Base-by-base conservation (phyloP, 2,113 vertebrate species). In the Notothenia rossii region DNA sequence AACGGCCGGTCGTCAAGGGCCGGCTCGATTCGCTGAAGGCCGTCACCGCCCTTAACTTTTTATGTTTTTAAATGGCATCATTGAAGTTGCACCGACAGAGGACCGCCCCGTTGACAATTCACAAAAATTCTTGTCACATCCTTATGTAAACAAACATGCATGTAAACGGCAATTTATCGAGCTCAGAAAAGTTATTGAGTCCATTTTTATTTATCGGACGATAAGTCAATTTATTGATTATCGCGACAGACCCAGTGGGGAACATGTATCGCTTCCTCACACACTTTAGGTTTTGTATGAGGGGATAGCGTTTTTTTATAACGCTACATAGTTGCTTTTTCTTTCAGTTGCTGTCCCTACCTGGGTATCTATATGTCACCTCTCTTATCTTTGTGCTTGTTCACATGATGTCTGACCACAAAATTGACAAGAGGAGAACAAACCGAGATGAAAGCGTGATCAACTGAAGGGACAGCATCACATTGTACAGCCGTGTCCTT, bases 401-500 rank as follows among this genome's bases (percentile, higher is more conserved):
- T 85, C 40, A 7, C 81, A 48, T 71, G 55, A 72, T 60, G 81
- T 86, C 82, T 65, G 80, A 79, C 77, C 66, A 64, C 75, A 59
- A 62, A 60, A 75, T 10, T 74, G 76, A 89, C 81, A 73, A 74
- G 59, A 10, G 62, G 61, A 74, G 77, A 65, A 79, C 72, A 75
- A 83, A 83, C 74, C 59, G 49, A 75, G 79, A 82, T 74, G 81
- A 79, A 78, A 48, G 67, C 0, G n/a, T 62, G 70, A 87, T 87
- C 80, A 77, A 80, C 79, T 56, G 71, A 22, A 66, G 65, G 76
- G 66, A 89, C 76, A 20, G 72, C 63, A 4, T 72, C 1, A 1
- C 29, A 60, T 61, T 66, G 77, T 56, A 45, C 54, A 1, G 25
- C 70, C 13, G 20, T 63, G 84, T 87, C 89, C 87, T 88, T 91